phyloP scores from a whole-genome alignment of 1,140 invertebrate genomes.

The Listronotus bonariensis region DNA sequence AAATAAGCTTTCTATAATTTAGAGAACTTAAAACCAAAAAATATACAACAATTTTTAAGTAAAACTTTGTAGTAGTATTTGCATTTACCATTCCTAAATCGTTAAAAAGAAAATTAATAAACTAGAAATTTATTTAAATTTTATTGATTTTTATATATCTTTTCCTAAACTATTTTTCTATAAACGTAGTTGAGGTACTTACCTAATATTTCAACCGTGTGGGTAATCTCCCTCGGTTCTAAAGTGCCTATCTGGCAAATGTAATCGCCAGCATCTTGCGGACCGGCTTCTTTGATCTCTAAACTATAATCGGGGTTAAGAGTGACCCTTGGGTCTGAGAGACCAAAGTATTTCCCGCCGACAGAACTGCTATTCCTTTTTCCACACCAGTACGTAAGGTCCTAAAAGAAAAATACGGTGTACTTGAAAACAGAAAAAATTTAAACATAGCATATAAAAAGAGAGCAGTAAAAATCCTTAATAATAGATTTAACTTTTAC shows the following conservation, averaged over 20 bases:
- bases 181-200: constrained; percentile 48
- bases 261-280: constrained; percentile 66
- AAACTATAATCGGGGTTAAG: constrained; percentile 62
- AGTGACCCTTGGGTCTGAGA: constrained; percentile 61
- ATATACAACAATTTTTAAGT: no score
- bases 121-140: no score
- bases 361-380: constrained; percentile 63
- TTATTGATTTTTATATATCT: no score
- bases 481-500: no score
- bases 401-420: constrained; percentile 50
- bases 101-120: no score
- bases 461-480: no score
- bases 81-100: no score
- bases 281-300: constrained; percentile 61
- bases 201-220: constrained; percentile 65
- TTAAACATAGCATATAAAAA: no score
- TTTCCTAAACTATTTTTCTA: not conserved
- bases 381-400: constrained; percentile 63
- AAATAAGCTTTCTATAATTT: no score
- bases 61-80: no score
- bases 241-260: constrained; percentile 65
- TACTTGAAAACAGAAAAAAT: not conserved
- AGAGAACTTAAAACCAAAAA: no score
- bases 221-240: constrained; percentile 63
- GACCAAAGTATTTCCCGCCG: constrained; percentile 63